Evolutionary conservation across 1,140 invertebrate species (phyloP), one percentile per base, ranked within the genome.

Genomic region (Wasmannia auropunctata): DNA sequence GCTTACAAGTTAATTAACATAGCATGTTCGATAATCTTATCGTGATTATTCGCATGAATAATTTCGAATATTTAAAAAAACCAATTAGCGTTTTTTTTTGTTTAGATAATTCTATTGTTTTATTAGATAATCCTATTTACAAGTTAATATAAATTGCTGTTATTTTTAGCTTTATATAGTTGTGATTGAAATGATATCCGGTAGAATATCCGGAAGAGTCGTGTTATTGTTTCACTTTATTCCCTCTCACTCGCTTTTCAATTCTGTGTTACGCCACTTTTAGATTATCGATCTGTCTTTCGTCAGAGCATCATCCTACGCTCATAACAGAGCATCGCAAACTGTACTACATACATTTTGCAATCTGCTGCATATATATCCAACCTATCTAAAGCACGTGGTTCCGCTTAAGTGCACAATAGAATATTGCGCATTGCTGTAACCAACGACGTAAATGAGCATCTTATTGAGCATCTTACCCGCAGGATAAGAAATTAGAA

Each of bases 401-500:
- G 67, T 83, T 83, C 25, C 67, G 67, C 54, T 28, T 22, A 43
- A 58, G 34, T 19, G 67, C 67, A 43, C 69, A 43, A n/a, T 72
- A 58, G 54, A 43, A 74, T 60, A 25, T 34, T 74, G 37, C 28
- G 34, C n/a, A 43, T 65, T 28, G n/a, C 25, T 8, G 22, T 58
- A 72, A 43, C 43, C 49, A 25, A 3, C 46, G 40, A 58, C 56
- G 40, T 16, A 80, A 69, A 58, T 37, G 19, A 28, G 37, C 25
- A 31, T 58, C 46, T 56, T 37, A 63, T 51, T 51, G 43, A 46
- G 43, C 11, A 46, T 46, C 2, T 14, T 31, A 34, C 19, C 62
- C 40, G 67, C 25, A 19, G 37, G 51, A 46, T 56, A 83, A 46
- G 79, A 83, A 74, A 83, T 46, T 83, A 74, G 79, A 83, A 83